Evolutionary conservation across 2,888 invertebrate genomes (phyloP).

Genomic region (Aphrophora alni): DNA sequence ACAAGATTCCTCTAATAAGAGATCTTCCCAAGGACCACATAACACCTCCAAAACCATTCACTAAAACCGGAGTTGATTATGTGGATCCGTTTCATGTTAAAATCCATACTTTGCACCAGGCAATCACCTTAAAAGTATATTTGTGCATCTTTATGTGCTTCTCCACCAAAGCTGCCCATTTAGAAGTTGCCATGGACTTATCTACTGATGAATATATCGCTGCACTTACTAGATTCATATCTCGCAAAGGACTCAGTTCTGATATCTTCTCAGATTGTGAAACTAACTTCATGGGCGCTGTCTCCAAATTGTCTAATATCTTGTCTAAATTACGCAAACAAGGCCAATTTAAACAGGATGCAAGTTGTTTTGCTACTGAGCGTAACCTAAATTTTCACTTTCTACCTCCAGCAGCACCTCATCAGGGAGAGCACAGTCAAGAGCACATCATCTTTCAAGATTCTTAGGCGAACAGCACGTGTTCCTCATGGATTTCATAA

Average conservation of each 20-base stretch:
- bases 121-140: conserved; percentile 35
- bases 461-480: conserved; percentile 44
- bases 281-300: conserved; percentile 53
- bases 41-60: conserved; percentile 24
- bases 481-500: conserved; percentile 51
- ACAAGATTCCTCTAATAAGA: conserved; percentile 31
- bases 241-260: conserved; percentile 48
- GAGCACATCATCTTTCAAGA: conserved; percentile 47
- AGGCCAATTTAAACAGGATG: not conserved
- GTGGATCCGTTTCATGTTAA: conserved; percentile 44
- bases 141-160: conserved; percentile 48
- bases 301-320: not conserved
- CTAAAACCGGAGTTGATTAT: conserved; percentile 45
- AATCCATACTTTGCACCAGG: not conserved
- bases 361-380: not conserved
- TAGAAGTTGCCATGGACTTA: conserved; percentile 52
- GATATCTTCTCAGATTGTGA: conserved; percentile 53
- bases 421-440: conserved; percentile 51
- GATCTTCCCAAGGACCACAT: conserved; percentile 30
- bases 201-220: conserved; percentile 51
- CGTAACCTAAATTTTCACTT: not conserved
- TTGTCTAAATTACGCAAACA: not conserved
- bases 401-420: conserved; percentile 43
- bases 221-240: conserved; percentile 48
- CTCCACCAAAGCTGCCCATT: conserved; percentile 48